Evolutionary conservation across 2,888 invertebrate species (phyloP), one percentile per base, ranked within the genome.

Genomic region (Drosophila picticornis): DNA sequence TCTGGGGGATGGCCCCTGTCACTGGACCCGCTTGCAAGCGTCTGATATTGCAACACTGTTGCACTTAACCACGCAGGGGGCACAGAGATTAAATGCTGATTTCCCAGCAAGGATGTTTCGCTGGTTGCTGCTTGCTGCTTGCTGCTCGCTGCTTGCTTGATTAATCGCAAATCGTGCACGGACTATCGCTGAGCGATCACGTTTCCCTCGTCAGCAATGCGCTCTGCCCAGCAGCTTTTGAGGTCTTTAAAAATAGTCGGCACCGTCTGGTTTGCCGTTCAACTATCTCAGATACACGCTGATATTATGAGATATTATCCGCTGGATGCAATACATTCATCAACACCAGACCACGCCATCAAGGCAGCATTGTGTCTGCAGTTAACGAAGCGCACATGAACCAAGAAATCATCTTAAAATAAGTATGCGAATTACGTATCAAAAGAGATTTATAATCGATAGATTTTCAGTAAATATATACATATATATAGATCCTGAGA

Each of bases 81-180:
- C 36, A 56, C 60, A 36, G 74, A 83, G 79, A 83, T 89, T 79
- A 87, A 87, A 89, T 84, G 83, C 80, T 84, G 89, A 84, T 83
- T 88, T 86, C 72, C 69, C 81, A 84, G 79, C 82, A 75, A 82
- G 85, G 83, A 84, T 87, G 75, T 72, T 61, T 71, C 58, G 61
- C 56, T 59, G 58, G 64, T 25, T 19, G 2, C 22, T 13, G 19
- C 38, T 70, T 38, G 58, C 56, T 43, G 52, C 66, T 32, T 22
- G 13, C 31, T 1, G 31, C 40, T 40, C 6, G 43, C 43, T 1
- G n/a, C 25, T 53, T 25, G 16, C 82, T 80, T 87, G 87, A 90
- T 88, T 88, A 88, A 88, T 88, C 89, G 81, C 87, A 73, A 90
- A 89, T 90, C 88, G 88, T 88, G 88, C 88, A 79, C 88, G 68